Evolutionary conservation across 2,113 vertebrate genomes (phyloP).

Genomic region (Aix galericulata): DNA sequence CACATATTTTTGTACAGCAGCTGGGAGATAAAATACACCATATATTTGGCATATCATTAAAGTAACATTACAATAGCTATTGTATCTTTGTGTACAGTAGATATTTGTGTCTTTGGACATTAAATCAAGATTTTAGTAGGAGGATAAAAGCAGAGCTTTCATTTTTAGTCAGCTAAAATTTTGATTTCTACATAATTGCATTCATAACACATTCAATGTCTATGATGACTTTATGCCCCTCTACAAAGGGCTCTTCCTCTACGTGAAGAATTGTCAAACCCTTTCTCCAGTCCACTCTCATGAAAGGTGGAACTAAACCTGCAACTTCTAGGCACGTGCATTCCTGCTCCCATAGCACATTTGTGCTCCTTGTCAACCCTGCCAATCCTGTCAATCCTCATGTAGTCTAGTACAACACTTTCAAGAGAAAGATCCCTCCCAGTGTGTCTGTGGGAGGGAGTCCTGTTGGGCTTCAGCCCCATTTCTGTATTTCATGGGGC

Average conservation of each 20-base stretch:
- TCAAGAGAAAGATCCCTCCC: background rate
- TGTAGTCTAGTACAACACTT: background rate
- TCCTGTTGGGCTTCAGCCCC: background rate
- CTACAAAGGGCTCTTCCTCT: background rate
- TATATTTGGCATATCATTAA: background rate
- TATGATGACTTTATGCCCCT: background rate
- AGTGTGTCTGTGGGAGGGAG: background rate
- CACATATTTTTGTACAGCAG: background rate
- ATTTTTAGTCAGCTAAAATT: background rate
- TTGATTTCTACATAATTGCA: background rate
- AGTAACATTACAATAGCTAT: background rate
- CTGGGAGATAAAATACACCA: background rate
- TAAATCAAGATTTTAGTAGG: background rate
- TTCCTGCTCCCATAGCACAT: accelerated
- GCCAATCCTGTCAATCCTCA: background rate
- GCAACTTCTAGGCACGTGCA: accelerated
- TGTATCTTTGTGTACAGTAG: too few species aligned
- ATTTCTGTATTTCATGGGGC: background rate
- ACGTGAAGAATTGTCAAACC: background rate
- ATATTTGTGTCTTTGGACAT: background rate
- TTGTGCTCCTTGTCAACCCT: background rate
- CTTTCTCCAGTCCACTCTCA: background rate
- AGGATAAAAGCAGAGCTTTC: background rate
- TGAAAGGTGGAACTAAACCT: background rate
- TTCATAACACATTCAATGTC: background rate